Percentiles rank a stretch among this genome's conserved stretches.
These are phyloP conservation scores for Macheiramphus alcinus DNA, from an alignment of 2,113 vertebrate species.

Conservation along the genomic window DNA sequence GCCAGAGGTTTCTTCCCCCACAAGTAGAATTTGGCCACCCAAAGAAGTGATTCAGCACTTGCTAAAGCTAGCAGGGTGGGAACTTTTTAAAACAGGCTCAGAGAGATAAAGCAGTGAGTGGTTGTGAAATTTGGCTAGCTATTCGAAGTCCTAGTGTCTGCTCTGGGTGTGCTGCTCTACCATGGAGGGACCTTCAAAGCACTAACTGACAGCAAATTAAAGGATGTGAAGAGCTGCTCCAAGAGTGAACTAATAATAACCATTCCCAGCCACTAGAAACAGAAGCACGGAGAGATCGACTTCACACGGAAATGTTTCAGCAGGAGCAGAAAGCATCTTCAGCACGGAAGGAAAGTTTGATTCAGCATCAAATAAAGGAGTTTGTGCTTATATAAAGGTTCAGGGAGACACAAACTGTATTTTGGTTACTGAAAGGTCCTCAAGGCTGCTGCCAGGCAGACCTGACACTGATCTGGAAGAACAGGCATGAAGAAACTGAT, in stretches of 20 bases:
- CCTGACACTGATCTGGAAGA: background rate
- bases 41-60: conserved; percentile 33
- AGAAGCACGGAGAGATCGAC: background rate
- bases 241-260: background rate
- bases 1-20: background rate
- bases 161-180: background rate
- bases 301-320: background rate
- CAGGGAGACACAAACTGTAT: background rate
- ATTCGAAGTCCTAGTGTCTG: background rate
- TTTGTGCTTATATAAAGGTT: background rate
- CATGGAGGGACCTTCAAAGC: background rate
- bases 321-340: background rate
- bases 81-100: background rate
- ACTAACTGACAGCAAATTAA: background rate
- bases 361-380: background rate
- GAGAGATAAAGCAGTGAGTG: conserved; percentile 10
- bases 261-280: background rate
- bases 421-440: background rate
- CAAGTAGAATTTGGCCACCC: background rate
- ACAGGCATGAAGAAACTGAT: background rate
- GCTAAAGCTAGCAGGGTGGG: conserved; percentile 4
- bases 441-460: background rate
- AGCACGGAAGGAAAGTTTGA: background rate
- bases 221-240: background rate
- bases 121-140: background rate